Evolutionary conservation across 2,113 vertebrate genomes (phyloP).

Genomic region (Oreochromis aureus): DNA sequence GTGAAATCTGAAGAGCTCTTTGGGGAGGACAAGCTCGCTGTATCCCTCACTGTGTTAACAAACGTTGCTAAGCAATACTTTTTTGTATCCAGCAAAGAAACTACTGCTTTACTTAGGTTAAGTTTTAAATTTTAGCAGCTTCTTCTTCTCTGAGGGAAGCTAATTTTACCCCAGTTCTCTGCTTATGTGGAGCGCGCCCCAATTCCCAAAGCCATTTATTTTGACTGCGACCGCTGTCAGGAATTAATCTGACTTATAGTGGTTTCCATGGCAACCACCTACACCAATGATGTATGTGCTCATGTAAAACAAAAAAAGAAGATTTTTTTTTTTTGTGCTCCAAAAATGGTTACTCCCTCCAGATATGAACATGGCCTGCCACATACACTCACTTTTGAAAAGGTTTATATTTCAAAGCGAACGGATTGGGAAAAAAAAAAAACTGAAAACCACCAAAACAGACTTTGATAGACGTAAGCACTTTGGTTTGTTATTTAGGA

Average conservation of each 20-base stretch:
- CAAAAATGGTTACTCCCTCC: constrained; percentile 4
- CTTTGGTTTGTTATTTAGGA: constrained; percentile 15
- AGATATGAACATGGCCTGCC: not conserved
- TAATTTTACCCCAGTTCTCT: constrained; percentile 66
- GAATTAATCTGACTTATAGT: constrained; percentile 61
- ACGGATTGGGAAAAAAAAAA: accelerated
- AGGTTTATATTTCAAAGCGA: constrained; percentile 40
- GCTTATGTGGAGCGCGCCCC: constrained; percentile 63
- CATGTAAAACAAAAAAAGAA: constrained; percentile 27
- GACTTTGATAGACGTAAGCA: constrained; percentile 18
- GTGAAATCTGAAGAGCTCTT: not conserved
- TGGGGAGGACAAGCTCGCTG: not conserved
- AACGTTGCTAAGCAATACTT: not conserved
- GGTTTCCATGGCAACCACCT: constrained; percentile 62
- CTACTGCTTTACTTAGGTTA: not conserved
- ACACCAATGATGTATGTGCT: constrained; percentile 59
- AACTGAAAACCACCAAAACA: constrained; percentile 12
- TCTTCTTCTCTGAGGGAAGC: constrained; percentile 11
- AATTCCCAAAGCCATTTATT: constrained; percentile 78
- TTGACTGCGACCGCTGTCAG: constrained; percentile 60
- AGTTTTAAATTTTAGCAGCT: not conserved
- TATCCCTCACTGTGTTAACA: not conserved
- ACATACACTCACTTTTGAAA: not conserved
- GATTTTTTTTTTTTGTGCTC: not conserved
- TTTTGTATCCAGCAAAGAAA: not conserved